Evolutionary conservation across 2,797 vertebrate genomes (phyloP).

Genomic region (Leptoclinus maculatus): DNA sequence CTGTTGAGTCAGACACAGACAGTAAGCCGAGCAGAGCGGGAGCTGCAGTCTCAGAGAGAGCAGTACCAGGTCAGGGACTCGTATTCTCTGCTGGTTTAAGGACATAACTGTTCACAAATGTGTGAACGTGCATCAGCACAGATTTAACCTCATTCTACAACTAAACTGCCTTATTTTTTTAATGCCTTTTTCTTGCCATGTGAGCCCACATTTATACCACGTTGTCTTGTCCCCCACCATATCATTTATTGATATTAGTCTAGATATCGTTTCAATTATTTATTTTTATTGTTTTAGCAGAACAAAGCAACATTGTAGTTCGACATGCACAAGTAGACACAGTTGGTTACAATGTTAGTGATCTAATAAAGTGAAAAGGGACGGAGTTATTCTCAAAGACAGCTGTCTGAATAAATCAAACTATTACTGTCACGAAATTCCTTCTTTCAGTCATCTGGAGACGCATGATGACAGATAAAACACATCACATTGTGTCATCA

Average conservation of each 20-base stretch:
- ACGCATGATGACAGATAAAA: background rate
- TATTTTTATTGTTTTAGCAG: background rate
- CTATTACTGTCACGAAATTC: background rate
- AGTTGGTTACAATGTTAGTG: too few relatives aligned
- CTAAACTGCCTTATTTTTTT: background rate
- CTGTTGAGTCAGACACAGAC: conserved; percentile 87
- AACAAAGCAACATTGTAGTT: too few relatives aligned
- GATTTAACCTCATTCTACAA: background rate
- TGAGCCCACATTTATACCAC: background rate
- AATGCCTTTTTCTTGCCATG: background rate
- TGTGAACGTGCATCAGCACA: background rate
- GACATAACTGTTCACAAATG: background rate
- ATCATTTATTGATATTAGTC: background rate
- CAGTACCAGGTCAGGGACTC: conserved; percentile 76
- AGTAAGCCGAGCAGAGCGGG: conserved; percentile 81
- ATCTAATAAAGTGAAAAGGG: background rate
- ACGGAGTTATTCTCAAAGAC: background rate
- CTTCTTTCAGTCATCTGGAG: background rate
- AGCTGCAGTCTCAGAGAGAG: conserved; percentile 84
- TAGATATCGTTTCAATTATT: background rate
- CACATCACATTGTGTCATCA: background rate
- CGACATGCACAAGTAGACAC: background rate
- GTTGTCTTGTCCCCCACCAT: background rate
- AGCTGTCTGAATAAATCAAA: background rate
- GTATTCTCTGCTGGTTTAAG: background rate